Conservation (phyloP, 64 coral and sea anemone genomes). For the Cladopsammia gracilis region DNA sequence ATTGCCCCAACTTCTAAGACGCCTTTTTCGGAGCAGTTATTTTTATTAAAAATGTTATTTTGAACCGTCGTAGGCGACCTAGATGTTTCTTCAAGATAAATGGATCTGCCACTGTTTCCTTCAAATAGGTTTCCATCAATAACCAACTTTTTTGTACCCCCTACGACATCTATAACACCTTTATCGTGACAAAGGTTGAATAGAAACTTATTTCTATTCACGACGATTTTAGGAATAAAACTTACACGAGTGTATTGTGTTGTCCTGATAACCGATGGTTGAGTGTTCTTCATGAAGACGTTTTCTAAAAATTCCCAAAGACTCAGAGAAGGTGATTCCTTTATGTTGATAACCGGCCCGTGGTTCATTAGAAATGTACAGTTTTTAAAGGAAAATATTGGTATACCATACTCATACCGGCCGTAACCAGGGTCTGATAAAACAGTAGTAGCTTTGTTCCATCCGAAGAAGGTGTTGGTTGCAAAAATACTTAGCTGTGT, state of each 20-base stretch:
- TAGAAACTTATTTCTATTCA: slow-evolving; percentile 60
- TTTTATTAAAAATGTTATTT: slow-evolving; percentile 13
- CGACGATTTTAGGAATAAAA: neutral
- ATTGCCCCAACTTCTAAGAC: slow-evolving; percentile 25
- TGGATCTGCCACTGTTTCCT: neutral
- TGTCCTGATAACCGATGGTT: neutral
- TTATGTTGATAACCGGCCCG: neutral
- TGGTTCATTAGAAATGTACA: neutral
- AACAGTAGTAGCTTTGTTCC: neutral
- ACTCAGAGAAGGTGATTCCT: neutral
- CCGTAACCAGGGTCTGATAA: neutral
- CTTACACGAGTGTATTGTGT: neutral
- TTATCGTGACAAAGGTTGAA: slow-evolving; percentile 49
- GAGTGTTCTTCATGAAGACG: neutral
- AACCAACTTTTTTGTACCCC: neutral
- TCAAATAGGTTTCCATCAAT: slow-evolving; percentile 24
- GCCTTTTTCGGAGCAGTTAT: neutral
- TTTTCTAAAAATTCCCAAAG: neutral
- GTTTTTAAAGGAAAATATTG: neutral
- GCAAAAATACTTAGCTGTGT: neutral
- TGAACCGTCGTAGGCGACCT: neutral
- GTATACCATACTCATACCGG: too few relatives aligned
- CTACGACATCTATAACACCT: slow-evolving; percentile 34
- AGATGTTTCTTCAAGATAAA: neutral
- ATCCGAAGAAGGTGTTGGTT: neutral